Evolutionary conservation across 2,888 invertebrate genomes (phyloP).

Genomic region (Anoncus sp.): DNA sequence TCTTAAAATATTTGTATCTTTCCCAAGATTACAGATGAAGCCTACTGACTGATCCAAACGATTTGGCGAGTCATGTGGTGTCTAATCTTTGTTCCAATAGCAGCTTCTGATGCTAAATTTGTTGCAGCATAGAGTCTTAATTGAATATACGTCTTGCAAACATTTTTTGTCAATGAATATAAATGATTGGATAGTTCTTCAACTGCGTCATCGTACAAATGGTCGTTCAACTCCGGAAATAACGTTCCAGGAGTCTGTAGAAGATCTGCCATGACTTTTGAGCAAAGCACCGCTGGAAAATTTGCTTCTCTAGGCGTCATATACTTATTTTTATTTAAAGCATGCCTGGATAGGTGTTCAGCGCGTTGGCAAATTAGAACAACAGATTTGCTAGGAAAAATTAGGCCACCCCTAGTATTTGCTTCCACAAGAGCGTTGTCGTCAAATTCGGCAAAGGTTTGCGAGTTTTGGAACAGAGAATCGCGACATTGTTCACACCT

Average conservation of each 20-base stretch:
- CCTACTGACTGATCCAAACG: not conserved
- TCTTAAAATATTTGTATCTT: no score
- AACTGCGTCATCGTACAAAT: slow-evolving; percentile 46
- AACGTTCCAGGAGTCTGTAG: slow-evolving; percentile 47
- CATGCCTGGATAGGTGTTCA: slow-evolving; percentile 26
- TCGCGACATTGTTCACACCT: slow-evolving; percentile 45
- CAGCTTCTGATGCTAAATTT: not conserved
- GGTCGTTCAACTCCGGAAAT: slow-evolving; percentile 46
- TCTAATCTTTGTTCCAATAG: not conserved
- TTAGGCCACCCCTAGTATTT: slow-evolving; percentile 47
- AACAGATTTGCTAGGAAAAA: slow-evolving; percentile 58
- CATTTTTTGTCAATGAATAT: not conserved
- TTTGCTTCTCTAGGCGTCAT: slow-evolving; percentile 37
- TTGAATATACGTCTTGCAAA: not conserved
- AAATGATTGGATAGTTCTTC: not conserved
- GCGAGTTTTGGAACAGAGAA: slow-evolving; percentile 38
- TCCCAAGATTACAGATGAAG: no score
- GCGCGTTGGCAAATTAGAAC: slow-evolving; percentile 42
- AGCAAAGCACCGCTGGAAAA: slow-evolving; percentile 49
- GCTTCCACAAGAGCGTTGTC: slow-evolving; percentile 17
- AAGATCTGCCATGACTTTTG: slow-evolving; percentile 50
- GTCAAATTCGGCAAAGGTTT: slow-evolving; percentile 5
- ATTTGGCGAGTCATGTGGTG: slow-evolving; percentile 1
- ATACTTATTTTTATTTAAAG: slow-evolving; percentile 8
- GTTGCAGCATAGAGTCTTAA: not conserved